Percentiles rank a stretch among this genome's conserved stretches.
phyloP scores from a whole-genome alignment of 2,888 invertebrate genomes.

The Baccha elongata region DNA sequence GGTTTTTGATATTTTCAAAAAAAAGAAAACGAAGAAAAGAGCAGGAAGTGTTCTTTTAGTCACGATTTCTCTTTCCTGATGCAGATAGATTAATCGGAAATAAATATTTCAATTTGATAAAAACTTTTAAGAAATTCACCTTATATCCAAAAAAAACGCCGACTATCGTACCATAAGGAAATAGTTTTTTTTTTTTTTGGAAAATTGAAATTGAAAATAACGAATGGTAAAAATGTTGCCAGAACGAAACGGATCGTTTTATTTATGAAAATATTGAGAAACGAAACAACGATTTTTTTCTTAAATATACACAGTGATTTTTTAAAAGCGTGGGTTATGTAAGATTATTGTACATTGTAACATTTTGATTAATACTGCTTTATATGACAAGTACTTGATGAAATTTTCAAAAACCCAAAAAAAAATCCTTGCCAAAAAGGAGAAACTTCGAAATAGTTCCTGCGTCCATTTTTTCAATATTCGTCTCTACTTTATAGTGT shows the following conservation, averaged over 20 bases:
- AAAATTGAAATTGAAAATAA: slow-evolving; percentile 43
- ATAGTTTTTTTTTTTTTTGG: slow-evolving; percentile 4
- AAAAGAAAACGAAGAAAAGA: neutral
- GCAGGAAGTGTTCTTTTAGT: slow-evolving; percentile 17
- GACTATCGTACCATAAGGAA: slow-evolving; percentile 20
- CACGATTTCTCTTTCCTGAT: slow-evolving; percentile 22
- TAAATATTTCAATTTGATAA: slow-evolving; percentile 8
- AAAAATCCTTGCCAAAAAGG: slow-evolving; percentile 51
- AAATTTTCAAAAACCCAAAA: neutral
- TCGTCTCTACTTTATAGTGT: slow-evolving; percentile 5
- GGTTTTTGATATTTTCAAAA: slow-evolving; percentile 10
- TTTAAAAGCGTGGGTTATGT: slow-evolving; percentile 49
- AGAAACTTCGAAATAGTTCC: slow-evolving; percentile 58
- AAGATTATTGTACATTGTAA: slow-evolving; percentile 46
- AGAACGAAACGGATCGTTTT: slow-evolving; percentile 43
- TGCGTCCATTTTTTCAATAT: slow-evolving; percentile 51
- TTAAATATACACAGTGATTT: neutral
- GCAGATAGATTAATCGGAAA: slow-evolving; percentile 50
- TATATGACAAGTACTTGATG: slow-evolving; percentile 2
- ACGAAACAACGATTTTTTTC: slow-evolving; percentile 22
- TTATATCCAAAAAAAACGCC: slow-evolving; percentile 23
- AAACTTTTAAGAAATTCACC: slow-evolving; percentile 25
- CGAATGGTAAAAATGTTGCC: slow-evolving; percentile 40
- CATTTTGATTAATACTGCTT: neutral
- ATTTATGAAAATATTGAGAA: slow-evolving; percentile 30